Evolutionary conservation across 2,888 invertebrate species (phyloP), one percentile per base, ranked within the genome.

Genomic region (Nasonia oneida): DNA sequence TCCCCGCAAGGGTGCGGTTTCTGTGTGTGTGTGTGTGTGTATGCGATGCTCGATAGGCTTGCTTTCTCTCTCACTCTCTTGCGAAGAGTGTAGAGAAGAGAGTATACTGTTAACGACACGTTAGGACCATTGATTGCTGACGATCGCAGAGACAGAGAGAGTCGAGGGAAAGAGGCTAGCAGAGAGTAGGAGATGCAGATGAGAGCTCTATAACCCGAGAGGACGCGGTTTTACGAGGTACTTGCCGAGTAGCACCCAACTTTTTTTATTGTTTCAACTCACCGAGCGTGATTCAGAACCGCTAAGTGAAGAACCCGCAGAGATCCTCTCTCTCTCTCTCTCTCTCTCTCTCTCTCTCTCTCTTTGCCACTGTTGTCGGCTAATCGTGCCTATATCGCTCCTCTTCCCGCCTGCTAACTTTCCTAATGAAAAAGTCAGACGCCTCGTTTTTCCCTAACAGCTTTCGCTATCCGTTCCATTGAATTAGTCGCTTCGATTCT

Each of bases 71-170:
- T 57, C n/a, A 12, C 23, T 37, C 37, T 37, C 37, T 10, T 12
- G 23, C 64, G 64, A 53, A 53, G 53, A 53, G 53, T 53, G 53
- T 53, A 18, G 18, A 53, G 64, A n/a, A 29, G 10, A 76, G 78
- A 73, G 61, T 50, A 42, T 76, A 42, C 61, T 76, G 53, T 85
- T 81, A 81, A 79, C 79, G 84, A 70, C 81, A 70, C 71, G 84
- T 78, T 73, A 81, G 77, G 71, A 57, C 80, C 85, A 77, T 81
- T 81, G 77, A 81, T 82, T 82, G 77, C 77, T 50, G 64, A 81
- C 81, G 23, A 73, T 61, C 61, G 76, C 77, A 42, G 73, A 33
- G 39, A 33, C 39, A 70, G 67, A 14, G 67, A 15, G 42, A 42
- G 8, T 1, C 6, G 78, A 29, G 77, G 33, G 77, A 77, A n/a